phyloP scores from a whole-genome alignment of 2,113 vertebrate genomes.

The Takifugu bimaculatus region DNA sequence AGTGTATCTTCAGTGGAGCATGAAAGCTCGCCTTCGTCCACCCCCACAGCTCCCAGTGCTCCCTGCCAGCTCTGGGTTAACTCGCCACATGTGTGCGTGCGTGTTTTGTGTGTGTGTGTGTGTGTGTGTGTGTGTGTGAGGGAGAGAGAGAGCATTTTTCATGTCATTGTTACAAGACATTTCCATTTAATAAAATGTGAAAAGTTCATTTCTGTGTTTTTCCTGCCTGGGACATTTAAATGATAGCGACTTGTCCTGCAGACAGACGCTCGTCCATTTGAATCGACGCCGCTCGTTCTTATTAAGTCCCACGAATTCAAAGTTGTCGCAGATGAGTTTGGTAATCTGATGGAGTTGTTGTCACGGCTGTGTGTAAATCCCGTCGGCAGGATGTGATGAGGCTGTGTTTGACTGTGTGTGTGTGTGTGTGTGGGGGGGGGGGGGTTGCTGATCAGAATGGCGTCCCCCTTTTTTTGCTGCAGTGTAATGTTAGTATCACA shows the following conservation, averaged over 20 bases:
- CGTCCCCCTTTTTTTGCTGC: too few species aligned
- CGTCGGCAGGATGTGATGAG: neutral
- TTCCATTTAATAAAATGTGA: slow-evolving; percentile 41
- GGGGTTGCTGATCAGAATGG: too few species aligned
- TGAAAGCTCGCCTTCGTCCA: slow-evolving; percentile 57
- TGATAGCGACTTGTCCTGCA: too few species aligned
- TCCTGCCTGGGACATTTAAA: neutral
- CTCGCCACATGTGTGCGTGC: neutral
- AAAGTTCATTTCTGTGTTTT: slow-evolving; percentile 4
- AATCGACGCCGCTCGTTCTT: too few species aligned
- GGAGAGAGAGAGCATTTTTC: neutral
- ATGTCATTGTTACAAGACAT: slow-evolving; percentile 39
- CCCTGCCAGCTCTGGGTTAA: slow-evolving; percentile 52
- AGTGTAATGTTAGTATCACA: too few species aligned
- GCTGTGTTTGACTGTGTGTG: neutral
- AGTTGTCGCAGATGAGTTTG: too few species aligned
- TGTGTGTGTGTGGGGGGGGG: too few species aligned
- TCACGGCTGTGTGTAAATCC: too few species aligned
- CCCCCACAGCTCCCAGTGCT: slow-evolving; percentile 57
- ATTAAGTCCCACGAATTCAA: too few species aligned
- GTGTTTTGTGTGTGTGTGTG: slow-evolving; percentile 10
- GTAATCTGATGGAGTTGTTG: too few species aligned
- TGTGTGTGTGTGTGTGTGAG: too few species aligned
- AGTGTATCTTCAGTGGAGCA: slow-evolving; percentile 55
- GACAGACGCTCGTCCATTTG: too few species aligned